A percentile compares a stretch with the other conserved stretches of the same genome.
phyloP scores from a whole-genome alignment of 2,888 invertebrate species.

The Spilosoma lubricipeda region DNA sequence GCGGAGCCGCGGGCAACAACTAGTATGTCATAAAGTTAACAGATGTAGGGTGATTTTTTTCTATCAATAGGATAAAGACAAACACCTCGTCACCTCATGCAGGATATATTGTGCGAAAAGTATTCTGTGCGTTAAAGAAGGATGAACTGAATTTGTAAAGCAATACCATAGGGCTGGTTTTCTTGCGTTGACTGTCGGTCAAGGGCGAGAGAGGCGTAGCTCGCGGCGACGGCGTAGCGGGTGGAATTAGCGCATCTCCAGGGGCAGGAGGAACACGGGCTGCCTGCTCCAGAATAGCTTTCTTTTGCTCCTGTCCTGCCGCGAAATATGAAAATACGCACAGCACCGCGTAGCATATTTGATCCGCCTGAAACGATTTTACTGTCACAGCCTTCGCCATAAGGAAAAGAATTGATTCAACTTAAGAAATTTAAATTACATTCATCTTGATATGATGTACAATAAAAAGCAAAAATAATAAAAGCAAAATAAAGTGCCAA shows the following conservation, averaged over 20 bases:
- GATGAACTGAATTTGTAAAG: background rate
- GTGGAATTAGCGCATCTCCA: conserved; percentile 35
- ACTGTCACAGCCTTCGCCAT: background rate
- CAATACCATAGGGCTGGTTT: conserved; percentile 44
- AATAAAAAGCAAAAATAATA: conserved; percentile 32
- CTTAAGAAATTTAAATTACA: background rate
- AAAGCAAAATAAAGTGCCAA: conserved; percentile 41
- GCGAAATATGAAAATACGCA: conserved; percentile 99
- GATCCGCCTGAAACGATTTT: conserved; percentile 93
- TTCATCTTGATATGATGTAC: background rate
- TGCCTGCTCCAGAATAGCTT: conserved; percentile 81
- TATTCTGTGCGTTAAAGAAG: background rate
- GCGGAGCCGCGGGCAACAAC: too few species aligned
- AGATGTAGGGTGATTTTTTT: background rate
- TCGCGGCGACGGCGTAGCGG: conserved; percentile 20
- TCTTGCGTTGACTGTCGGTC: conserved; percentile 29
- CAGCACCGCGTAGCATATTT: conserved; percentile 99
- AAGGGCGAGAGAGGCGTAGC: conserved; percentile 20
- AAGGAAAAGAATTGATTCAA: background rate
- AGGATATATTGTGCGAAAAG: too few species aligned
- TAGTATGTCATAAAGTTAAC: background rate
- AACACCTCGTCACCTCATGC: too few species aligned
- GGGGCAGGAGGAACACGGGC: conserved; percentile 72
- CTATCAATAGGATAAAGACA: background rate
- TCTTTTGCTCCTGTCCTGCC: conserved; percentile 93